Conservation (phyloP, 2,888 invertebrate species). For the Ametastegia equiseti region DNA sequence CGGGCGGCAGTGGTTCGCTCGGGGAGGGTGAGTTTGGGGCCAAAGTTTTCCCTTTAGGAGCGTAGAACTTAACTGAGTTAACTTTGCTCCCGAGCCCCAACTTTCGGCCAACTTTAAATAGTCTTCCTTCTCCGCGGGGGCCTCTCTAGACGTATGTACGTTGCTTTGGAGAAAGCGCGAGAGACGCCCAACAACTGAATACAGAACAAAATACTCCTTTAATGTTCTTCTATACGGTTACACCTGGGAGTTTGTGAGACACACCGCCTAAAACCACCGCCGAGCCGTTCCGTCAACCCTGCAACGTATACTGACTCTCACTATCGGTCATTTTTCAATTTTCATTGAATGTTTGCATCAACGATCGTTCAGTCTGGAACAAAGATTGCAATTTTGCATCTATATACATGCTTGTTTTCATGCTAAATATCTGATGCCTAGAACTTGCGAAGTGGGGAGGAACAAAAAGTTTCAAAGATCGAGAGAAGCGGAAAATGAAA, state of each 20-base stretch:
- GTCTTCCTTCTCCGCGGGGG: conserved; percentile 63
- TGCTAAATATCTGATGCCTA: neutral
- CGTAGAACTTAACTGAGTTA: conserved; percentile 75
- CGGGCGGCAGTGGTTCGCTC: conserved; percentile 56
- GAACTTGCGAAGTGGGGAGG: neutral
- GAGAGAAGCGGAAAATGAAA: neutral
- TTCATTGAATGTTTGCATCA: neutral
- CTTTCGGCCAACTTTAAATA: conserved; percentile 75
- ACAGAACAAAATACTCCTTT: conserved; percentile 37
- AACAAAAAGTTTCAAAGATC: neutral
- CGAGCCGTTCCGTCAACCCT: neutral
- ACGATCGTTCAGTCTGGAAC: neutral
- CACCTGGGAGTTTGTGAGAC: conserved; percentile 36
- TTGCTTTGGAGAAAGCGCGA: conserved; percentile 46
- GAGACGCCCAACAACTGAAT: conserved; percentile 43
- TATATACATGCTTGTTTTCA: neutral
- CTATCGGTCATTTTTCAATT: neutral
- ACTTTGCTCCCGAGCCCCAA: conserved; percentile 75
- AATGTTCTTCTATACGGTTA: conserved; percentile 49
- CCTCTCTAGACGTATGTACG: conserved; percentile 40
- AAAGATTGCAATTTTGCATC: neutral
- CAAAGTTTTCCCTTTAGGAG: conserved; percentile 73
- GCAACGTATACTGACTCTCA: neutral
- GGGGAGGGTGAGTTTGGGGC: conserved; percentile 59
- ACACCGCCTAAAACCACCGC: neutral